Conservation (phyloP, 2,888 invertebrate species). For the Euplagia quadripunctaria region DNA sequence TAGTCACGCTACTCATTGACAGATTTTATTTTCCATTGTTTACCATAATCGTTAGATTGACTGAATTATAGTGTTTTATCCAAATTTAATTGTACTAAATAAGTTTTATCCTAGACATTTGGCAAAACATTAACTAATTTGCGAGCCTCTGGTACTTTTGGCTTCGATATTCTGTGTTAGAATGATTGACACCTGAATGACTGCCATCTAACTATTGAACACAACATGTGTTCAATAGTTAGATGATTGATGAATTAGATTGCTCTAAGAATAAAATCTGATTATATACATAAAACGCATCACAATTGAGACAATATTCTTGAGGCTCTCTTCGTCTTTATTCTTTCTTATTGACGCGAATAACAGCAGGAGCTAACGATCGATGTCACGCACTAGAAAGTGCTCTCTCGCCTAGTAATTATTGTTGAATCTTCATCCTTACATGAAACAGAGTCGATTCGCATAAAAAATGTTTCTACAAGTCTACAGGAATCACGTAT, state of each 20-base stretch:
- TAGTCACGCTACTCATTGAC: too few relatives aligned
- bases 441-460: too few relatives aligned
- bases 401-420: too few relatives aligned
- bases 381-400: neutral
- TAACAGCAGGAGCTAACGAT: neutral
- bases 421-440: too few relatives aligned
- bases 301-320: neutral
- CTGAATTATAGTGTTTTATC: neutral
- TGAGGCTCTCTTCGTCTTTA: neutral
- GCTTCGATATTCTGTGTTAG: neutral
- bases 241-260: too few relatives aligned
- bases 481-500: too few relatives aligned
- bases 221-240: too few relatives aligned
- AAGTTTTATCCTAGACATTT: neutral
- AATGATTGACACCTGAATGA: neutral
- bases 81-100: neutral
- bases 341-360: neutral
- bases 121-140: conserved; percentile 2
- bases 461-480: too few relatives aligned
- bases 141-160: neutral
- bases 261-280: neutral
- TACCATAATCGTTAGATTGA: neutral
- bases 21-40: neutral
- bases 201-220: neutral
- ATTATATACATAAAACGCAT: neutral